These are phyloP conservation scores for Chrosomus eos DNA, from an alignment of 2,797 vertebrate genomes.

Conservation along the genomic window DNA sequence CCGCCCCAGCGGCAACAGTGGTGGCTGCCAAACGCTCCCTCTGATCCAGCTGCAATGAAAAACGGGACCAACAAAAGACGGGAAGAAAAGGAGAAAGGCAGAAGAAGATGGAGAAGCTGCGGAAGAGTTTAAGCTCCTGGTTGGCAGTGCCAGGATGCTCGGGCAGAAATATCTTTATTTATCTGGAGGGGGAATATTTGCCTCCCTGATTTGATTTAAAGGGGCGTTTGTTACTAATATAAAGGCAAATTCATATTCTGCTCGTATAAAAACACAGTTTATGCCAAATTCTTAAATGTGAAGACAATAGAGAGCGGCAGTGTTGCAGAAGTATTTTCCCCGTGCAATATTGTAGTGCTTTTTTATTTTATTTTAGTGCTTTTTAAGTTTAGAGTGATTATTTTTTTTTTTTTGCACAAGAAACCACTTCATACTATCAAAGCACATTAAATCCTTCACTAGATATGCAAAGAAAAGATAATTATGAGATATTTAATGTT, in stretches of 20 bases:
- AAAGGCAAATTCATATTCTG: neutral
- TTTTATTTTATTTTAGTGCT: neutral
- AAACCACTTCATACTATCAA: neutral
- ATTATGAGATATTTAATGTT: neutral
- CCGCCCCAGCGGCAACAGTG: slow-evolving; percentile 71
- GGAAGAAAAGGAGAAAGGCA: slow-evolving; percentile 57
- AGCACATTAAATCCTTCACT: neutral
- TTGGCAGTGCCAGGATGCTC: slow-evolving; percentile 41
- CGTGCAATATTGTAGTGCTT: neutral
- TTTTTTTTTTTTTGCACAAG: neutral
- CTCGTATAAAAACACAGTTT: neutral
- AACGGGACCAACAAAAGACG: slow-evolving; percentile 61
- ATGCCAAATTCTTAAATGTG: neutral
- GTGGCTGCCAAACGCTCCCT: slow-evolving; percentile 74
- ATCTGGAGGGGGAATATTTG: neutral
- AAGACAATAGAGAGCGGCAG: neutral
- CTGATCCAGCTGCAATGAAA: slow-evolving; percentile 78
- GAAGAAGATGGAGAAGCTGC: slow-evolving; percentile 51
- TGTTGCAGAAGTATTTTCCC: neutral
- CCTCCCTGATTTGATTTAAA: neutral
- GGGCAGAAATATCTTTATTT: neutral
- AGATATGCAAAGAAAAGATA: neutral
- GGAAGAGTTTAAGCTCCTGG: slow-evolving; percentile 63
- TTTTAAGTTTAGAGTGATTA: neutral
- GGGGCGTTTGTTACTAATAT: neutral